Percentiles rank a stretch among this genome's conserved stretches.
These are phyloP conservation scores for Gasterosteus nipponicus DNA, from an alignment of 2,113 vertebrate genomes.

Conservation along the genomic window DNA sequence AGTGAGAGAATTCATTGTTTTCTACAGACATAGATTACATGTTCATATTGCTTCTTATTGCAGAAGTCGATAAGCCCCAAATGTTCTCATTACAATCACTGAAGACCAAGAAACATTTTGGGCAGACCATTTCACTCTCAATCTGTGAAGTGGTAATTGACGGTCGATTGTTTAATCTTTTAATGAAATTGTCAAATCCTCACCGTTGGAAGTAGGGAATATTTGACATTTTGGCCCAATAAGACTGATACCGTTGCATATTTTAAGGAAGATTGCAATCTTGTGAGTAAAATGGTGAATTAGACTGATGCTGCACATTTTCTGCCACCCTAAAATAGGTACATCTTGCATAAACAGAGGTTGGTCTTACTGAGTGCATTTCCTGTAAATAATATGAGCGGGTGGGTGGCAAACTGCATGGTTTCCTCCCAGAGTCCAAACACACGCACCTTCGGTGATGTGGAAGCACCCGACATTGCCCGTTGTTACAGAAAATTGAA, in stretches of 20 bases:
- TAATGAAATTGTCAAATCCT: background rate
- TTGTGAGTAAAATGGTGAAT: background rate
- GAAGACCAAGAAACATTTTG: background rate
- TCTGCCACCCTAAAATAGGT: constrained; percentile 13
- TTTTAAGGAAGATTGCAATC: no score
- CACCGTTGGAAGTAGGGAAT: background rate
- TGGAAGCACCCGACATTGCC: background rate
- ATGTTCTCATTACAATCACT: background rate
- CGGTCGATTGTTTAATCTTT: no score
- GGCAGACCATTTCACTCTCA: background rate
- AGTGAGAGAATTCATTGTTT: background rate
- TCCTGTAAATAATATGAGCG: constrained; percentile 47
- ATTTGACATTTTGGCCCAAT: no score
- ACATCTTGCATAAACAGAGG: constrained; percentile 37
- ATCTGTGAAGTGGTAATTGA: background rate
- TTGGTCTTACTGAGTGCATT: constrained; percentile 32
- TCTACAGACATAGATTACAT: background rate
- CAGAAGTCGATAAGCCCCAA: background rate
- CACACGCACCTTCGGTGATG: background rate
- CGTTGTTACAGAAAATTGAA: no score
- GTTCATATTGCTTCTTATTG: background rate
- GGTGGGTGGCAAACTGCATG: constrained; percentile 22
- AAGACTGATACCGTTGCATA: no score
- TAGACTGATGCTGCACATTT: background rate
- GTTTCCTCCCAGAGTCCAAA: background rate